Conservation (phyloP, 2,113 vertebrate genomes). For the Panurus biarmicus region DNA sequence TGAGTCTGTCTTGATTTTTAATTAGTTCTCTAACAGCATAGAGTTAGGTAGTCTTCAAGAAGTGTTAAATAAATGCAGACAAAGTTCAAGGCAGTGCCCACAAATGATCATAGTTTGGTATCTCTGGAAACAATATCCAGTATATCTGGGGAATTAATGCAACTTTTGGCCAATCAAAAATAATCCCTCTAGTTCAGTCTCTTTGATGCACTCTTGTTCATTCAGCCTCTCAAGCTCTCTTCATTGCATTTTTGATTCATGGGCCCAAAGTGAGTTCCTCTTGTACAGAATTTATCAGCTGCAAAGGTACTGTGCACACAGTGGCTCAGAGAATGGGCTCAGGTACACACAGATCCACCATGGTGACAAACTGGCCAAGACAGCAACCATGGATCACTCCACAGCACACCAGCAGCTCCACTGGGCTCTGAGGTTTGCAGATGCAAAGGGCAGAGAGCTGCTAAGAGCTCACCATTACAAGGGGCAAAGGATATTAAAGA, state of each 20-base stretch:
- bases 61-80: not conserved
- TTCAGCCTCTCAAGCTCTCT: not conserved
- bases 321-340: accelerated
- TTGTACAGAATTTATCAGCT: not conserved
- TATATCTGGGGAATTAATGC: not conserved
- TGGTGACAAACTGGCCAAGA: not conserved
- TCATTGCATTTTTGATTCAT: not conserved
- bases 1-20: not conserved
- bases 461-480: not conserved
- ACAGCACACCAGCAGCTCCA: not conserved
- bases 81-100: not conserved
- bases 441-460: not conserved
- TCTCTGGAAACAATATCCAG: not conserved
- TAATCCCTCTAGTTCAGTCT: not conserved
- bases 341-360: not conserved
- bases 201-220: not conserved
- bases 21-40: not conserved
- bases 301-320: not conserved
- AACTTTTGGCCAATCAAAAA: not conserved
- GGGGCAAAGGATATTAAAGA: not conserved
- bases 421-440: not conserved
- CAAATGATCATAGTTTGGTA: not conserved
- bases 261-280: accelerated
- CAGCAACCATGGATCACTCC: not conserved
- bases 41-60: not conserved